Base-by-base conservation (phyloP, 92 coral and sea anemone genomes). In the Actinostola sp. region DNA sequence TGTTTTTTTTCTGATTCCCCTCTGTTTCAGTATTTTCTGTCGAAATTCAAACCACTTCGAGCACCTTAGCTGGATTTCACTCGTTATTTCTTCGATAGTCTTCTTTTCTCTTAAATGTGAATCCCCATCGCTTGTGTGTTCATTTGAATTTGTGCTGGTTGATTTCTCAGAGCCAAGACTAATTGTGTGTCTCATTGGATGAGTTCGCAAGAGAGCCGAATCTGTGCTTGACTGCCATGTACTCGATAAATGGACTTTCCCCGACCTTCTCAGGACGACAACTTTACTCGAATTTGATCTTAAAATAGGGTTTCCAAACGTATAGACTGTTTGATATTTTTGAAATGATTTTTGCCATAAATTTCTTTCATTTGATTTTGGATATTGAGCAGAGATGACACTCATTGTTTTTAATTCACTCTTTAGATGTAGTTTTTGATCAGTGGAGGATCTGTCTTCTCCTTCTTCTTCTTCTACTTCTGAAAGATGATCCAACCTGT, bases 21-120 rank as follows among this genome's bases (percentile, higher is more conserved):
- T 19, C 9, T 31, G 74, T 38, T 52, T 61, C 42, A 50, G 17
- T 33, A 75, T 46, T 28, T 53, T 64, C 33, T 64, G 46, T 26
- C 81, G 34, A 53, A 75, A 75, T 68, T 88, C 90, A 9, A 90
- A 62, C 97, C 97, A 90, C 10, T 72, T 63, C 0, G 65, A 55
- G 51, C 97, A 90, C 62, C 89, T 73, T 19, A 75, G 62, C 61
- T 90, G 93, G 31, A 90, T 90, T 34, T 87, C 90, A 35, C 61
- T 72, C 11, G 97, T 76, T 0, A 87, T 56, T 21, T 67, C 80
- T 2, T 76, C 92, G 25, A 87, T 83, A 13, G 90, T 83, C 71
- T 71, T 76, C 64, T 90, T 71, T 27, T 80, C 89, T 46, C 67
- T 66, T 26, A 69, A 50, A 27, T 34, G 44, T 6, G 3, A 8